Evolutionary conservation across 2,797 vertebrate species (phyloP), one percentile per base, ranked within the genome.

Genomic region (Echiichthys vipera): DNA sequence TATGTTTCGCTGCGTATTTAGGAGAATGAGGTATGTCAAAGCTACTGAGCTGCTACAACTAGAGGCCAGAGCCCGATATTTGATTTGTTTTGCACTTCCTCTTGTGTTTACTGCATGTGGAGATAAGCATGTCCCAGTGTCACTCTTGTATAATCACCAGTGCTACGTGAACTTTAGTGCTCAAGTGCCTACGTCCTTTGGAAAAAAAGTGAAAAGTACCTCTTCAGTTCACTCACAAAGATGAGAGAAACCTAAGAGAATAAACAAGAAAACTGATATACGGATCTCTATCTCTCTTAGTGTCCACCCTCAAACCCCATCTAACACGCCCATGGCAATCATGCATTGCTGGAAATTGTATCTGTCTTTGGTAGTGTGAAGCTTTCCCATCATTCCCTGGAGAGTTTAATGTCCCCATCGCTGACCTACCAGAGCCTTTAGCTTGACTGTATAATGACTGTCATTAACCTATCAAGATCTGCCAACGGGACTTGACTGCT

Each of bases 381-480:
- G 88, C 82, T 84, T 94, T 94, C 93, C 91, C 92, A 92, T 90
- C 88, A 89, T 90, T 89, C 88, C 91, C 90, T 74, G 39, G 87
- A 88, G 86, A 80, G 36, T 87, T 83, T 79, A 65, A 77, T 78
- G 83, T 89, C 71, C 70, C 87, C 90, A 82, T 88, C 75, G 61
- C 84, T 43, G 86, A 75, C 84, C 91, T 71, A 90, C 61, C 80
- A 77, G 63, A 77, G 83, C 77, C 80, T 74, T 88, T 74, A 58
- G 75, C 84, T 79, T 51, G 88, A 87, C 85, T 89, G 70, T 81
- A 51, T 93, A 93, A 94, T 93, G 90, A 88, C 84, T 56, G 73
- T 78, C 86, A 93, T 93, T 94, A 93, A 86, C 88, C 86, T 90
- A 93, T 94, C 91, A 90, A 91, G 91, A 94, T 94, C 73, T 88